Percentiles rank a stretch among this genome's conserved stretches.
Evolutionary conservation across 2,888 invertebrate species (phyloP).

Genomic region (Apodemia duryi): DNA sequence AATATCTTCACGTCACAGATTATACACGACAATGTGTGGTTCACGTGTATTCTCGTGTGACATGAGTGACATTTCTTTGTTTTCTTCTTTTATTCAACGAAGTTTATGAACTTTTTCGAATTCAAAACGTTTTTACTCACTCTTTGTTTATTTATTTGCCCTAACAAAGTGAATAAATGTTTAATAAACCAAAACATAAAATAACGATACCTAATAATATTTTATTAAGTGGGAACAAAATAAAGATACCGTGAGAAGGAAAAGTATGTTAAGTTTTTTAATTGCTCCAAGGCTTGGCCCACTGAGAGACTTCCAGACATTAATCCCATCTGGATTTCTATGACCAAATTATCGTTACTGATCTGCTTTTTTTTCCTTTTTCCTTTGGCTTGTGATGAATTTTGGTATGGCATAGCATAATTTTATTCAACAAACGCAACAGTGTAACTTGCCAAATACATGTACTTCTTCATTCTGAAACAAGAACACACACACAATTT

Average conservation of each 20-base stretch:
- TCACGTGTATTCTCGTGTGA: too few species aligned
- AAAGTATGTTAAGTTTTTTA: neutral
- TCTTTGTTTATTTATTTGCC: neutral
- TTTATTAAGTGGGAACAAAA: neutral
- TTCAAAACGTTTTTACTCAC: too few species aligned
- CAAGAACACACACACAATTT: too few species aligned
- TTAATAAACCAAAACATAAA: neutral
- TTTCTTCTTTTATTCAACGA: too few species aligned
- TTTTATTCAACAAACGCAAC: slow-evolving; percentile 3
- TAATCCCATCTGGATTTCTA: slow-evolving; percentile 5
- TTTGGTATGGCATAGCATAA: neutral
- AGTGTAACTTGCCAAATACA: neutral
- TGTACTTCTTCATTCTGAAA: too few species aligned
- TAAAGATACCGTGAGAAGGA: too few species aligned
- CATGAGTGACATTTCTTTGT: too few species aligned
- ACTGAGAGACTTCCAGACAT: slow-evolving; percentile 2
- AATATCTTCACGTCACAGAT: too few species aligned
- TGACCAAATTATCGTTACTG: neutral
- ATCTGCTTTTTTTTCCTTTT: slow-evolving; percentile 2
- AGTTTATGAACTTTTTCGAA: too few species aligned
- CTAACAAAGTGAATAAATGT: neutral
- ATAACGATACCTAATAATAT: neutral
- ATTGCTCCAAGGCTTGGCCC: slow-evolving; percentile 6
- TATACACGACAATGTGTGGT: too few species aligned
- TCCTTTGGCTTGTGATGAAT: neutral